phyloP scores from a whole-genome alignment of 2,888 invertebrate species.

The Tachina grossa region DNA sequence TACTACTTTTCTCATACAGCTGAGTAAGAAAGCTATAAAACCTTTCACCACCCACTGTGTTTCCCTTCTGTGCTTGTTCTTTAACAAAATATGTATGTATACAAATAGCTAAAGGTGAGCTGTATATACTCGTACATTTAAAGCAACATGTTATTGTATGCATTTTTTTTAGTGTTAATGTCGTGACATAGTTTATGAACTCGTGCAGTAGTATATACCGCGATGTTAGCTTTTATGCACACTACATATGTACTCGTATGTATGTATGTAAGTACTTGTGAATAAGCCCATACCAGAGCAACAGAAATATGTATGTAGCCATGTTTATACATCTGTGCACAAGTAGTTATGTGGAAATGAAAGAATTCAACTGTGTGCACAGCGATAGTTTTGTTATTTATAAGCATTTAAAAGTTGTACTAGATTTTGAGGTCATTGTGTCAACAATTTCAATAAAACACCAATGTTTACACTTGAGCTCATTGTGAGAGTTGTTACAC shows the following conservation, averaged over 20 bases:
- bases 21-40: no score
- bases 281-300: neutral
- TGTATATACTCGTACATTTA: neutral
- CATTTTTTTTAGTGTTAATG: slow-evolving; percentile 64
- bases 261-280: neutral
- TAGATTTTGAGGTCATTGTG: slow-evolving; percentile 70
- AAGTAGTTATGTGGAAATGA: slow-evolving; percentile 15
- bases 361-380: slow-evolving; percentile 54
- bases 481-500: slow-evolving; percentile 30
- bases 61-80: no score
- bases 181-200: slow-evolving; percentile 69
- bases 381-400: slow-evolving; percentile 62
- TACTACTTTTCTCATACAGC: no score
- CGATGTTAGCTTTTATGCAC: slow-evolving; percentile 14
- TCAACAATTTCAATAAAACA: slow-evolving; percentile 68
- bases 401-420: slow-evolving; percentile 68
- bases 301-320: neutral
- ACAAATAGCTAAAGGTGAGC: neutral
- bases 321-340: neutral
- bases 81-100: no score
- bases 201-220: slow-evolving; percentile 17
- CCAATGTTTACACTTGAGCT: slow-evolving; percentile 69
- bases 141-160: slow-evolving; percentile 39
- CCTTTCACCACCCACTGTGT: slow-evolving; percentile 1
- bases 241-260: neutral